A percentile compares a stretch with the other conserved stretches of the same genome.
These are phyloP conservation scores for Lonchura striata DNA, from an alignment of 2,113 vertebrate genomes.

Conservation along the genomic window DNA sequence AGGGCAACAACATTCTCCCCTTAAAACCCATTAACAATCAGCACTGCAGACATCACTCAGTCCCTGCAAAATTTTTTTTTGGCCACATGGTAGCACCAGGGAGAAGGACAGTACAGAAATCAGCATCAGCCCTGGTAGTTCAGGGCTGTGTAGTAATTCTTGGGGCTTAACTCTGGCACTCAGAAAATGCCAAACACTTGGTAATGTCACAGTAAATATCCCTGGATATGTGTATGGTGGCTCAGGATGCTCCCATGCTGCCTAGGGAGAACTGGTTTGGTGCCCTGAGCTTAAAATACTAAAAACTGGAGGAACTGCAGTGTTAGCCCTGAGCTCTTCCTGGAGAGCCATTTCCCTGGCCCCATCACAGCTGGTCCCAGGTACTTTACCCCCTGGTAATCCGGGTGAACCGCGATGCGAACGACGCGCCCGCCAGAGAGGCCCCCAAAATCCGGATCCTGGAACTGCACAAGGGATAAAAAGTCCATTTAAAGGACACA, in stretches of 20 bases:
- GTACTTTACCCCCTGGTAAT: conserved; percentile 92
- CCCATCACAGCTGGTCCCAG: neutral
- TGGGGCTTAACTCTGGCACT: neutral
- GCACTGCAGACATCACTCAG: neutral
- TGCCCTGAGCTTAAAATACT: neutral
- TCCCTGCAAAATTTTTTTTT: neutral
- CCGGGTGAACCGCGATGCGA: conserved; percentile 94
- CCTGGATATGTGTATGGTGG: neutral
- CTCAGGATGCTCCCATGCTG: neutral
- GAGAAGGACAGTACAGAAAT: neutral
- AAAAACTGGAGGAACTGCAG: neutral
- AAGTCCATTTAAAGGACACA: neutral
- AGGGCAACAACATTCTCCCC: neutral
- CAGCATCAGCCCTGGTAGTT: neutral
- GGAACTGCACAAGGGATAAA: conserved; percentile 80
- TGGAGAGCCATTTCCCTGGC: neutral
- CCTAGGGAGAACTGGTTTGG: neutral
- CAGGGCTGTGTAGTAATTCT: neutral
- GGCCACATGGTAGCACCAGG: accelerated
- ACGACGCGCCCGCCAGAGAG: conserved; percentile 92
- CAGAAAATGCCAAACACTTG: neutral
- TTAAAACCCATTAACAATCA: neutral
- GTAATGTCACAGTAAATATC: neutral
- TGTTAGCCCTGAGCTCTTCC: neutral
- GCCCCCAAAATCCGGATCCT: conserved; percentile 91